Conservation (phyloP, 2,888 invertebrate genomes). For the Tetragonisca angustula region DNA sequence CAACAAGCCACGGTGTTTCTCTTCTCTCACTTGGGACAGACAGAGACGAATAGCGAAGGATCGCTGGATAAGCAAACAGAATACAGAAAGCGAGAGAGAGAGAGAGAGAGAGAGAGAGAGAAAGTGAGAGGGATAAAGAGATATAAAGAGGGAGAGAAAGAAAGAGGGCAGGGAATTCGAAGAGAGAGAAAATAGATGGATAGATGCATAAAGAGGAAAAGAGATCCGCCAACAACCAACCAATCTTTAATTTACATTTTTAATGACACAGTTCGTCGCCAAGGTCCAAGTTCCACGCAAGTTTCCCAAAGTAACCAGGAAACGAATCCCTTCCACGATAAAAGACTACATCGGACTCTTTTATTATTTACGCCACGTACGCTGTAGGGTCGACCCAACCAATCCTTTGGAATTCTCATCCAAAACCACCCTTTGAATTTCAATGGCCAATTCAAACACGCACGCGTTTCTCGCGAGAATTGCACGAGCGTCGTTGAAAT, state of each 20-base stretch:
- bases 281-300: constrained; percentile 12
- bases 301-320: constrained; percentile 43
- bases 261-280: constrained; percentile 74
- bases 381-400: neutral
- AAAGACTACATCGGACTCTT: constrained; percentile 9
- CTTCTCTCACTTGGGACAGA: neutral
- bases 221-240: constrained; percentile 28
- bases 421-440: constrained; percentile 17
- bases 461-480: neutral
- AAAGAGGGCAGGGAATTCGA: too few relatives aligned
- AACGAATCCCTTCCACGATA: too few relatives aligned
- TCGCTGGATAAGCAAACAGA: too few relatives aligned
- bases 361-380: constrained; percentile 20
- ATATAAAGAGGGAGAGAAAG: neutral
- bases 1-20: constrained; percentile 11
- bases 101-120: neutral
- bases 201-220: too few relatives aligned
- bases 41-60: neutral
- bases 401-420: neutral
- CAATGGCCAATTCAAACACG: constrained; percentile 22
- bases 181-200: too few relatives aligned
- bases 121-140: neutral
- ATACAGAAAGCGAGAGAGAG: neutral
- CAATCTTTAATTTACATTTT: constrained; percentile 77
- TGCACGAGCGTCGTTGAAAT: neutral